Evolutionary conservation across 37 sponge, comb jelly and placozoan genomes (phyloP), one percentile per base, ranked within the genome.

Genomic region (Spongilla lacustris): DNA sequence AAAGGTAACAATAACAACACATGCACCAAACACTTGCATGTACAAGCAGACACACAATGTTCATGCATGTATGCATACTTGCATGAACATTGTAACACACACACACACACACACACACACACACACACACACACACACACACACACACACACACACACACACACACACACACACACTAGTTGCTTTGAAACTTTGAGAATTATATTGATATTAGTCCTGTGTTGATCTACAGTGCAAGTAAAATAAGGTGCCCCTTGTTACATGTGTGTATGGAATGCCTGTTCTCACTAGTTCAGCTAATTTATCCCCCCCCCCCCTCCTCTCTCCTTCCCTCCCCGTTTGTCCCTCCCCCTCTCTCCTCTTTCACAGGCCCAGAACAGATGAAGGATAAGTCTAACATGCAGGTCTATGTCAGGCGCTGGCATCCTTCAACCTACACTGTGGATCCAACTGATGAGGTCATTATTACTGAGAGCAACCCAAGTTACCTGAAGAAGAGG

Each of bases 391-490:
- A 86, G 0, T 81, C 76, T 10, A 94, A 97, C 72, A 91, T 96
- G 83, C 93, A 92, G 74, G 86, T 97, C 67, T 95, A 92, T 66
- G 77, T 95, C 2, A 67, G 94, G 68, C 71, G 75, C 68, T 97
- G 98, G 98, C 78, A 81, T 26, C 98, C 98, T 12, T 91, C 94
- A 17, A 32, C 50, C 27, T 93, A 82, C 75, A 82, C 83, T 49
- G 81, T 96, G 30, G 94, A 89, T 24, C 86, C 76, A 0, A 76
- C 73, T 4, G 33, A 80, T 49, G 98, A 97, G 77, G 72, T 97
- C 26, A 91, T 97, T 13, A 30, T 97, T 12, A 71, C 71, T 31
- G 69, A 58, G 22, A 82, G 82, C 49, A 73, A 79, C 11, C 87
- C 87, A 9, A 76, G 76, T 23, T 73, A 85, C 32, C 85, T 96